A percentile compares a stretch with the other conserved stretches of the same genome.
These are phyloP conservation scores for Araneus ventricosus DNA, from an alignment of 1,140 invertebrate genomes.

Conservation along the genomic window DNA sequence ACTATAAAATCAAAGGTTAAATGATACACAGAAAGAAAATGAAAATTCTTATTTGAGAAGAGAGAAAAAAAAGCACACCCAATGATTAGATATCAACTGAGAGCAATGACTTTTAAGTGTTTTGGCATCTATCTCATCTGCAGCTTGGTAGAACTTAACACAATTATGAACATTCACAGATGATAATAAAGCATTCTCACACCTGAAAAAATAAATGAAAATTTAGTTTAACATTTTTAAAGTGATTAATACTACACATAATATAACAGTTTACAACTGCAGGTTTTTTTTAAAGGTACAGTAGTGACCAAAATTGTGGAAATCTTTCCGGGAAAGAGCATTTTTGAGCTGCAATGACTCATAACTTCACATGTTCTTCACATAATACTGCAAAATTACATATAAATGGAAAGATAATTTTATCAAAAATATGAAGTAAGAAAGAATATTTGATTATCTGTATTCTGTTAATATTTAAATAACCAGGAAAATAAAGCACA, in stretches of 20 bases:
- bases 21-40: background rate
- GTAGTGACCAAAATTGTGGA: background rate
- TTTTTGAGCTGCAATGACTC: no score
- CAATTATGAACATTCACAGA: conserved; percentile 92
- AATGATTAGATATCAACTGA: conserved; percentile 93
- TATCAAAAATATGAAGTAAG: no score
- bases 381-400: no score
- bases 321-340: no score
- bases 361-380: no score
- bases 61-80: conserved; percentile 82
- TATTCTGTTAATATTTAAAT: no score
- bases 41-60: background rate
- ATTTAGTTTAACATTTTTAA: no score
- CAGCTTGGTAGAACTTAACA: conserved; percentile 93
- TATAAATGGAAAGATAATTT: no score
- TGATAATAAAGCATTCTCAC: conserved; percentile 92
- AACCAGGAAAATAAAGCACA: no score
- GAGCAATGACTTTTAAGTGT: conserved; percentile 92
- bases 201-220: conserved; percentile 84
- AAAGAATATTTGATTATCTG: no score
- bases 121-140: conserved; percentile 91
- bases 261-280: background rate
- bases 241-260: background rate
- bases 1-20: background rate
- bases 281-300: background rate